These are phyloP conservation scores for Hyles lineata DNA, from an alignment of 2,888 invertebrate species.

Conservation along the genomic window DNA sequence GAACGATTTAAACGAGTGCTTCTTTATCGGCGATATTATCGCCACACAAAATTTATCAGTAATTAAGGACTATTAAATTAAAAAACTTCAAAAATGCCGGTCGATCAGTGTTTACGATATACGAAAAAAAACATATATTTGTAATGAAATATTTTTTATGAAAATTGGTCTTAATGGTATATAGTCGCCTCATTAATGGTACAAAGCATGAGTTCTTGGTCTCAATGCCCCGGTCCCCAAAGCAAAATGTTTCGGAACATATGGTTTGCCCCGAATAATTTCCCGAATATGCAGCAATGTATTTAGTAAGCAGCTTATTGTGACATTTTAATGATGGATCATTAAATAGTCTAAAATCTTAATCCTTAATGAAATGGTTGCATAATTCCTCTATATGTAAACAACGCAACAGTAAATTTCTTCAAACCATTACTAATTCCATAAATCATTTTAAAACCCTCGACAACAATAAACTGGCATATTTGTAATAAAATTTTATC, in stretches of 20 bases:
- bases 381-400: not conserved
- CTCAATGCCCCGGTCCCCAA: too few species aligned
- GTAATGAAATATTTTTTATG: not conserved
- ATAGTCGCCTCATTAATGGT: too few species aligned
- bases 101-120: not conserved
- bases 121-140: not conserved
- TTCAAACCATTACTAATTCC: not conserved
- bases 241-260: too few species aligned
- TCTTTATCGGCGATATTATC: constrained; percentile 28
- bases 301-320: too few species aligned
- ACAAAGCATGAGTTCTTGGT: too few species aligned
- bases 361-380: too few species aligned
- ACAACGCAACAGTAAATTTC: not conserved
- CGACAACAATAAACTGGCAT: constrained; percentile 2
- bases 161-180: too few species aligned
- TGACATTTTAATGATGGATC: too few species aligned
- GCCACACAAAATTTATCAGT: constrained; percentile 7
- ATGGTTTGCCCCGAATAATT: too few species aligned
- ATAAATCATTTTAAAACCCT: not conserved
- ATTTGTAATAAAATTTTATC: constrained; percentile 25
- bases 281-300: too few species aligned
- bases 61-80: constrained; percentile 8
- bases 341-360: too few species aligned
- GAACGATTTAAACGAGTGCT: constrained; percentile 20
- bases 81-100: constrained; percentile 24